Evolutionary conservation across 37 sponge, comb jelly and placozoan genomes (phyloP), one percentile per base, ranked within the genome.

Genomic region (Amphimedon queenslandica): DNA sequence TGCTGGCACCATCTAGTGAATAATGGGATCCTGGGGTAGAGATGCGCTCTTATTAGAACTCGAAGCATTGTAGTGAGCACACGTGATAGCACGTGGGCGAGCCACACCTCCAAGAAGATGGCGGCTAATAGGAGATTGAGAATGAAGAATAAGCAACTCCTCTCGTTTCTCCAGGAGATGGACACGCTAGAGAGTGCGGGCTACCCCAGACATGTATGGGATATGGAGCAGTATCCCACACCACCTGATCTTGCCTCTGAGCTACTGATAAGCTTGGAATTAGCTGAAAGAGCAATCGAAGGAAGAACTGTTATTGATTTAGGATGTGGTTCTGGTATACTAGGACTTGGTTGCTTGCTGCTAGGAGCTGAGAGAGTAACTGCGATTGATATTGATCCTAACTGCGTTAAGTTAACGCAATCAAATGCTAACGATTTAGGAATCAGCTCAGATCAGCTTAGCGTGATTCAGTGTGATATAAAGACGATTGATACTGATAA

Each of bases 281-380:
- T 43, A 24, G 38, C 84, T 3, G 74, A 72, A 38, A 75, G 66
- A 2, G 90, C 83, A 41, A 75, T 98, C 32, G 37, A 40, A 28
- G 85, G 81, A 18, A 92, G 80, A 66, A 55, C 16, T 5, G 80
- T 98, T 0, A 25, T 83, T 38, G 99, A 98, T 67, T 43, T 98
- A n/a, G 99, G 99, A 4, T 94, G 93, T 60, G 99, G 99, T 2
- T 70, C 74, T 74, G 99, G 99, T 2, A 79, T 88, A 55, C 75
- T 98, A 21, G 64, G 76, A 31, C 71, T 98, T 1, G 98, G 92
- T 37, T 72, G 84, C 38, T 34, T 60, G 2, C 38, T 79, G 4
- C 40, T 89, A 35, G 93, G 82, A 31, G 88, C 84, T 16, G 63
- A 51, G 1, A 33, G 35, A 23, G 79, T 80, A 4, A 40, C 81